Conservation (phyloP, 1,140 invertebrate genomes). For the Papilio machaon region DNA sequence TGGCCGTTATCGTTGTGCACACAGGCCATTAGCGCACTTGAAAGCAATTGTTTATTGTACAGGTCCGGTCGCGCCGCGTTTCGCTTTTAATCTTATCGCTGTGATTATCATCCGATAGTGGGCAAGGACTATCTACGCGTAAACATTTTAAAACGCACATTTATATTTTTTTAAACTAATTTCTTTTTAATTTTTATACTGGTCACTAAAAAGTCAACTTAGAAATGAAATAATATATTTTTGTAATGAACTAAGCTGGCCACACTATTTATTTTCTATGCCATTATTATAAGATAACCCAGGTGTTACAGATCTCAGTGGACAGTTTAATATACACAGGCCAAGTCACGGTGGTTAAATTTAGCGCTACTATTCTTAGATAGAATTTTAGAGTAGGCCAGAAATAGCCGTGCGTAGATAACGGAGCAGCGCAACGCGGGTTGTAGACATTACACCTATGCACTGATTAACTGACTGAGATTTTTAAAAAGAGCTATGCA, state of each 20-base stretch:
- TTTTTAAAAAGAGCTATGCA: background rate
- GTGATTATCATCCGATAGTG: constrained; percentile 48
- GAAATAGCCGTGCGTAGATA: constrained; percentile 27
- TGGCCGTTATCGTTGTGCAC: constrained; percentile 51
- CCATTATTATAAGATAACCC: constrained; percentile 27
- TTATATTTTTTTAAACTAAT: background rate
- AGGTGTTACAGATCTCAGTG: constrained; percentile 24
- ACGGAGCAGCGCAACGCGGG: background rate
- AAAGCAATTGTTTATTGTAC: constrained; percentile 54
- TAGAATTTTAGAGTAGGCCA: constrained; percentile 33
- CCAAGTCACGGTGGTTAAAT: constrained; percentile 29
- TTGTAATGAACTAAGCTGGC: background rate
- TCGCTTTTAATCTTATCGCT: constrained; percentile 53
- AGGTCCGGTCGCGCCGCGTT: constrained; percentile 41
- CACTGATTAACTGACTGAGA: background rate
- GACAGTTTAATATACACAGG: constrained; percentile 8
- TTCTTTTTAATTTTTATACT: background rate
- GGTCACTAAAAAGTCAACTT: background rate
- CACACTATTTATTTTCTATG: background rate
- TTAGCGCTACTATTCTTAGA: constrained; percentile 29
- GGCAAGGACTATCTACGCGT: constrained; percentile 35
- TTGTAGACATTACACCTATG: background rate
- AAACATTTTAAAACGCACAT: constrained; percentile 2
- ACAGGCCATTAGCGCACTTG: constrained; percentile 45
- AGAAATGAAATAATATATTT: too few species aligned